phyloP scores from a whole-genome alignment of 2,113 vertebrate genomes.

The Muscicapa adusta region DNA sequence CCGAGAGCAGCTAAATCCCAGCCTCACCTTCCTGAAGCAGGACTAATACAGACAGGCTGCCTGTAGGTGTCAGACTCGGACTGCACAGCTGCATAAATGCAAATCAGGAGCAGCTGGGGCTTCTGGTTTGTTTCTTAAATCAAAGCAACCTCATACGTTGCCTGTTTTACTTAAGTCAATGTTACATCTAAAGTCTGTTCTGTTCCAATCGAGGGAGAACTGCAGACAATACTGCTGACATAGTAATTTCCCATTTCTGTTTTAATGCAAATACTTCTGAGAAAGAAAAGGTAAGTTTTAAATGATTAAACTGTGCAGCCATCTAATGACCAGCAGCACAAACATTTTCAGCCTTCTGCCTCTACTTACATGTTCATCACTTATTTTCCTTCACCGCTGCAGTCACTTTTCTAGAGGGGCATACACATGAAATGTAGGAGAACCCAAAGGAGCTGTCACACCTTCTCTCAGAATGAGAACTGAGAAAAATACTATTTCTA shows the following conservation, averaged over 20 bases:
- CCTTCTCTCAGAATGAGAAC: not conserved
- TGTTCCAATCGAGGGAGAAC: not conserved
- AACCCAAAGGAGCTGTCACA: not conserved
- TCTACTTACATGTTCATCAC: not conserved
- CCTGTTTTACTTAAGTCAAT: not conserved
- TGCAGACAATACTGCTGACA: not conserved
- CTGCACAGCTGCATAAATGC: fast-evolving
- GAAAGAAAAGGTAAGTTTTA: not conserved
- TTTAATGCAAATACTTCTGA: not conserved
- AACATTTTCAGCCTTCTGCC: not conserved
- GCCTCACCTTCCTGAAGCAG: not conserved
- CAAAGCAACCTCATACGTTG: not conserved
- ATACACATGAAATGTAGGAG: not conserved
- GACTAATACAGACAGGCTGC: fast-evolving
- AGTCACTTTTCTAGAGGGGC: not conserved
- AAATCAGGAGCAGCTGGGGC: not conserved
- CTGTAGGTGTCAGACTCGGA: not conserved
- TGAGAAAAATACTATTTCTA: not conserved
- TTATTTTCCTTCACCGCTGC: not conserved
- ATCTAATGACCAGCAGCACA: not conserved
- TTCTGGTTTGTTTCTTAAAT: not conserved
- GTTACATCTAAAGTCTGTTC: not conserved
- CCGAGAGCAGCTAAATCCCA: fast-evolving
- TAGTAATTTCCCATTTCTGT: not conserved
- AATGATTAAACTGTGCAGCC: not conserved